Conservation (phyloP, 2,113 vertebrate species). For the Pachypanchax playfairii region DNA sequence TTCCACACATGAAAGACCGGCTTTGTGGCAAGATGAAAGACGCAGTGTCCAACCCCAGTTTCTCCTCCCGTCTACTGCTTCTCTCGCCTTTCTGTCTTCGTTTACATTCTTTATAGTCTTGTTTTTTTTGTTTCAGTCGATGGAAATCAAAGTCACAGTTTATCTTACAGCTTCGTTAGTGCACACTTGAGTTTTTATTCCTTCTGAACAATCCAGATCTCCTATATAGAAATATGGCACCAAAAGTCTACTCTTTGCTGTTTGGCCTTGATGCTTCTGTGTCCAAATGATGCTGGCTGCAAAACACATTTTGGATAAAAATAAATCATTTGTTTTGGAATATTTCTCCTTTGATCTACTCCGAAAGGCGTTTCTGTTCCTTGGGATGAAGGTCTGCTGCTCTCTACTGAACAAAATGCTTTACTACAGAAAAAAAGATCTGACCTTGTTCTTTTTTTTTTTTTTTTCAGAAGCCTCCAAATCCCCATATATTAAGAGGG, state of each 20-base stretch:
- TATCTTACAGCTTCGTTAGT: background rate
- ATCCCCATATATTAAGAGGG: too few relatives aligned
- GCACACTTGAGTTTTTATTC: conserved; percentile 34
- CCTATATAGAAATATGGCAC: conserved; percentile 1
- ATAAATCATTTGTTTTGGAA: background rate
- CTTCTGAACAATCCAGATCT: conserved; percentile 23
- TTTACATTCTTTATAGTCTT: conserved; percentile 25
- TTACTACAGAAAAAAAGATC: conserved; percentile 24
- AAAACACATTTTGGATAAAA: background rate
- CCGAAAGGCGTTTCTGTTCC: background rate
- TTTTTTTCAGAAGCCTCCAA: background rate
- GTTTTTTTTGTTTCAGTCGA: conserved; percentile 12
- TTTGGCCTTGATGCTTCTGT: background rate
- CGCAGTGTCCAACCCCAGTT: conserved; percentile 57
- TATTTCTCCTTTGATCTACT: background rate
- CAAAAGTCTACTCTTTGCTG: background rate
- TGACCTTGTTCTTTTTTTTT: background rate
- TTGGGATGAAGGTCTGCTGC: conserved; percentile 51
- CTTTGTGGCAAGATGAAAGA: conserved; percentile 75
- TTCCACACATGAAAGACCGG: conserved; percentile 74
- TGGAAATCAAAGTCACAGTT: too few relatives aligned
- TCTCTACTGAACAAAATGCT: conserved; percentile 45
- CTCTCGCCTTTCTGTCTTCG: conserved; percentile 24
- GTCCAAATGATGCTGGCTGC: background rate
- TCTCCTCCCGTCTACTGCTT: conserved; percentile 14